Conservation (phyloP, 2,797 vertebrate genomes). For the Oryzias dopingdopingensis region DNA sequence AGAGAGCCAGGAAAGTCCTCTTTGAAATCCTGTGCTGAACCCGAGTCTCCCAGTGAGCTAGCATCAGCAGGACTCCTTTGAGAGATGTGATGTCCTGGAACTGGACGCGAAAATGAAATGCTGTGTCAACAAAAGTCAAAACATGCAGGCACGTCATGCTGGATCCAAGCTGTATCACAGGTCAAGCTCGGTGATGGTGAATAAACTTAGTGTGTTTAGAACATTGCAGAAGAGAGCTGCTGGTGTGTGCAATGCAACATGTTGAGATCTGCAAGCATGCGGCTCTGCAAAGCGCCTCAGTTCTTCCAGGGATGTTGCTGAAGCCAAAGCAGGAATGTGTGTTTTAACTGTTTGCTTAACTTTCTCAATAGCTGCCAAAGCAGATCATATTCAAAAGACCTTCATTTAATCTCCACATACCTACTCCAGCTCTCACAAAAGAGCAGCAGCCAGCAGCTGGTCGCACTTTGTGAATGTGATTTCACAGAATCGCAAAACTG, state of each 20-base stretch:
- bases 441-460: conserved; percentile 28
- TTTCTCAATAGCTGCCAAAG: conserved; percentile 44
- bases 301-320: conserved; percentile 24
- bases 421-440: conserved; percentile 16
- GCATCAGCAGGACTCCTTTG: conserved; percentile 28
- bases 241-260: conserved; percentile 23
- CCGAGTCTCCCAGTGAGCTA: conserved; percentile 25
- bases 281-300: conserved; percentile 30
- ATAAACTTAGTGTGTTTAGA: conserved; percentile 3
- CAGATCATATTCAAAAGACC: conserved; percentile 46
- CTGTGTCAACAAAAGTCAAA: conserved; percentile 11
- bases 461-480: conserved; percentile 6
- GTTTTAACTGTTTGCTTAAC: conserved; percentile 26
- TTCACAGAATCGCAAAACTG: conserved; percentile 8
- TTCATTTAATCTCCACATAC: conserved; percentile 37
- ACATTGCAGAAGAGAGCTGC: background rate
- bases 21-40: conserved; percentile 52
- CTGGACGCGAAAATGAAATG: conserved; percentile 20
- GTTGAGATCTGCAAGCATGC: conserved; percentile 47
- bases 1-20: conserved; percentile 33
- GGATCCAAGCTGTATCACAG: background rate
- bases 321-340: conserved; percentile 50
- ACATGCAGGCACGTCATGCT: background rate
- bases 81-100: conserved; percentile 26
- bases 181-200: background rate